Evolutionary conservation across 2,888 invertebrate genomes (phyloP).

Genomic region (Kuschelorhynchus macadamiae): DNA sequence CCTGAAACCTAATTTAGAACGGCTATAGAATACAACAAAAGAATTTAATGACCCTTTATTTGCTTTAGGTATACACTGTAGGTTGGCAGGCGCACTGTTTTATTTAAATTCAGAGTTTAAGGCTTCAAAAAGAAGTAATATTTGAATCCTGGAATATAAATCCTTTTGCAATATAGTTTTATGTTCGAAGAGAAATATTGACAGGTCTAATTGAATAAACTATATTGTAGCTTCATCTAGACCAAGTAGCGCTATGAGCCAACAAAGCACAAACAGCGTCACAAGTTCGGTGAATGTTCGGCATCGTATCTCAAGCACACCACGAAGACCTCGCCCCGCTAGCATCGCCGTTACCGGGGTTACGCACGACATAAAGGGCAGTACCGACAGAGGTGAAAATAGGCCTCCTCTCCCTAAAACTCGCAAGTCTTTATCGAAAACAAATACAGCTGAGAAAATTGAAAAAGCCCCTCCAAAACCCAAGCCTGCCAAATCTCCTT

Average conservation of each 20-base stretch:
- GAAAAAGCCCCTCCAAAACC: conserved; percentile 23
- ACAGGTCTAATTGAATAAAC: background rate
- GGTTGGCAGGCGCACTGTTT: too few relatives aligned
- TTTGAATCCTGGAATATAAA: too few relatives aligned
- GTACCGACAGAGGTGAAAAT: conserved; percentile 63
- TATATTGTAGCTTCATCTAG: conserved; percentile 77
- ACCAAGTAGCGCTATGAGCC: conserved; percentile 89
- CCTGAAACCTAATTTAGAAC: too few relatives aligned
- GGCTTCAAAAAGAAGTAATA: too few relatives aligned
- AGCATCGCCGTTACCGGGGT: conserved; percentile 90
- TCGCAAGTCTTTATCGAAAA: conserved; percentile 65
- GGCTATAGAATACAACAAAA: too few relatives aligned
- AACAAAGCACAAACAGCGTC: conserved; percentile 76
- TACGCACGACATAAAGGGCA: conserved; percentile 65
- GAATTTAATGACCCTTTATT: too few relatives aligned
- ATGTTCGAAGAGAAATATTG: too few relatives aligned
- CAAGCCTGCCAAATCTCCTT: conserved; percentile 34
- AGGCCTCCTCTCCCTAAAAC: conserved; percentile 71
- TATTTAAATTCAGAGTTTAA: too few relatives aligned
- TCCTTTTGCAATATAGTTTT: too few relatives aligned
- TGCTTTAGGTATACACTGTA: too few relatives aligned
- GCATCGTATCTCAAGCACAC: conserved; percentile 74
- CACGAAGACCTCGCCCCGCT: conserved; percentile 82
- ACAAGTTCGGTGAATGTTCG: conserved; percentile 73
- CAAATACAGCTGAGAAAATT: conserved; percentile 42